Percentiles rank a stretch among this genome's conserved stretches.
Evolutionary conservation across 2,113 vertebrate genomes (phyloP).

Genomic region (Cryptotis parvus): DNA sequence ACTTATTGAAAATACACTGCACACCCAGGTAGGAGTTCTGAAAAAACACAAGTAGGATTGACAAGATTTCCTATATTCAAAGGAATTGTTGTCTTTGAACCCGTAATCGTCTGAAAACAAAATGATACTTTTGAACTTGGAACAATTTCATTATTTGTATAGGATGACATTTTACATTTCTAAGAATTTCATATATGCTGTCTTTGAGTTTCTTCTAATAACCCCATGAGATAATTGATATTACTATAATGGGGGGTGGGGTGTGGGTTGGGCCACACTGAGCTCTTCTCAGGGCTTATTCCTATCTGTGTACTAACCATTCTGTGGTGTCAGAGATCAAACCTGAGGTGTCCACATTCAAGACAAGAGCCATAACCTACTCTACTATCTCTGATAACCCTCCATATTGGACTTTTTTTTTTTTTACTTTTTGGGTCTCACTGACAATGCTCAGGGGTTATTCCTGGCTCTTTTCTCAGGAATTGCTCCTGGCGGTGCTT

Average conservation of each 20-base stretch:
- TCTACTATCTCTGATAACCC: no score
- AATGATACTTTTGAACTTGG: neutral
- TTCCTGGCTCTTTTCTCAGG: no score
- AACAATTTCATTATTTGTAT: neutral
- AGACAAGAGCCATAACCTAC: no score
- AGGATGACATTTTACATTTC: slow-evolving; percentile 34
- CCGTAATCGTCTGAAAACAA: neutral
- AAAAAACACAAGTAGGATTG: neutral
- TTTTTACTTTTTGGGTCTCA: no score
- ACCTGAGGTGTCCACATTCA: no score
- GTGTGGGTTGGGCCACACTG: no score
- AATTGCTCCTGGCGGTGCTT: no score
- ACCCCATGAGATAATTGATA: neutral
- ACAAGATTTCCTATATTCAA: neutral
- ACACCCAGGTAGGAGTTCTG: neutral
- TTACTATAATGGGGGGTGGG: neutral
- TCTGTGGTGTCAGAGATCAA: no score
- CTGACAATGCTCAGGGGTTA: no score
- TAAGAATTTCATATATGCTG: neutral
- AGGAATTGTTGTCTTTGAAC: slow-evolving; percentile 30
- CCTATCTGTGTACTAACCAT: no score
- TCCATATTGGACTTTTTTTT: no score
- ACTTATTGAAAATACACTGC: neutral
- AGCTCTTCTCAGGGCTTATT: no score
- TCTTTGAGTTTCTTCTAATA: slow-evolving; percentile 8